A percentile compares a stretch with the other conserved stretches of the same genome.
Conservation (phyloP, 2,888 invertebrate species). For the Melikaiella ostensackeni region DNA sequence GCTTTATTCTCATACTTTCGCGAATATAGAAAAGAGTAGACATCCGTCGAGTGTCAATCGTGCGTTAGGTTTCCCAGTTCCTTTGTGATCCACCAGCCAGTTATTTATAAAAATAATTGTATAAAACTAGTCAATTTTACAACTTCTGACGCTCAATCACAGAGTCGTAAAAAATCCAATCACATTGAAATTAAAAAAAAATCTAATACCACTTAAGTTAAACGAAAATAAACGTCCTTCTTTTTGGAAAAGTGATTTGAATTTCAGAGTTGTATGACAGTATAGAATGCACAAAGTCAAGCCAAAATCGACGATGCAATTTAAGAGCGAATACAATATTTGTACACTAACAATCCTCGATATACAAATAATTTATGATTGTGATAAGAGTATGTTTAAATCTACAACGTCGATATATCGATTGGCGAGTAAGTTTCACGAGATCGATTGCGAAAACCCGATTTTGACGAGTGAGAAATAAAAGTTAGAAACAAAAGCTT, state of each 20-base stretch:
- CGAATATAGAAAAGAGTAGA: slow-evolving; percentile 5
- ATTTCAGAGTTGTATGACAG: slow-evolving; percentile 75
- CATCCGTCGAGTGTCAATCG: background rate
- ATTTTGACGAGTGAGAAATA: slow-evolving; percentile 15
- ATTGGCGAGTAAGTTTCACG: background rate
- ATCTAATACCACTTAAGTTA: slow-evolving; percentile 40
- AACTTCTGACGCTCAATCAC: slow-evolving; percentile 75
- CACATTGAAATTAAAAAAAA: slow-evolving; percentile 47
- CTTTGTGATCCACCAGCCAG: slow-evolving; percentile 71
- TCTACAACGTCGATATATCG: slow-evolving; percentile 12
- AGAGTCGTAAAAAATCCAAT: slow-evolving; percentile 67
- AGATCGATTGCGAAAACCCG: background rate
- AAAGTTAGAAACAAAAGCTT: slow-evolving; percentile 17
- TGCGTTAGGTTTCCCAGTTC: slow-evolving; percentile 44
- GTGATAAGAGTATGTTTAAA: background rate
- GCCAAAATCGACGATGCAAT: slow-evolving; percentile 68
- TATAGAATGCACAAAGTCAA: slow-evolving; percentile 74
- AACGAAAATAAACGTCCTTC: slow-evolving; percentile 44
- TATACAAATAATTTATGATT: slow-evolving; percentile 32
- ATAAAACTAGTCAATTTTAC: slow-evolving; percentile 77
- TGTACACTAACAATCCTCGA: slow-evolving; percentile 18
- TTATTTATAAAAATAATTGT: slow-evolving; percentile 77
- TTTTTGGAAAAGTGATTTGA: slow-evolving; percentile 67
- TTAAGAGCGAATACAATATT: slow-evolving; percentile 3
- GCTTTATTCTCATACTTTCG: background rate